A percentile compares a stretch with the other conserved stretches of the same genome.
Conservation (phyloP, 2,888 invertebrate genomes). For the Malachius bipustulatus region DNA sequence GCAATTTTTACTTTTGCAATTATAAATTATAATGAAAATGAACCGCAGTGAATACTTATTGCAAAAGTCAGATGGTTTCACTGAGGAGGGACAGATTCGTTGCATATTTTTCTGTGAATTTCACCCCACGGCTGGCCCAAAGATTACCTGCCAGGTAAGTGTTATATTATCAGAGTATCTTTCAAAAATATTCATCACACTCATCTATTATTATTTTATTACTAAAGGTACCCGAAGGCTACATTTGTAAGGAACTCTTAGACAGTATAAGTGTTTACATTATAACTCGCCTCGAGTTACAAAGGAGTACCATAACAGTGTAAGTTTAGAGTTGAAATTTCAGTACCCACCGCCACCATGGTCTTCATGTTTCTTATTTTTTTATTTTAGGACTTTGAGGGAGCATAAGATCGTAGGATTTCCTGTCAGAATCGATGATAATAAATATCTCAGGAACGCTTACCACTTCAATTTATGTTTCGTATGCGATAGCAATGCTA, state of each 20-base stretch:
- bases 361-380: constrained; percentile 1
- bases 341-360: no score
- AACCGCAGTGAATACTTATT: no score
- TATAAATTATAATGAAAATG: no score
- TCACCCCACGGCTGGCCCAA: constrained; percentile 67
- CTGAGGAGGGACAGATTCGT: constrained; percentile 62
- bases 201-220: constrained; percentile 11
- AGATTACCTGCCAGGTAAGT: constrained; percentile 71
- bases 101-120: constrained; percentile 75
- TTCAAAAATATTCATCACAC: not conserved
- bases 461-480: constrained; percentile 92
- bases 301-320: constrained; percentile 83
- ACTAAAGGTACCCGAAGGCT: constrained; percentile 74
- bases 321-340: constrained; percentile 40
- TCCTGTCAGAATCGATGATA: constrained; percentile 79
- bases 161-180: not conserved
- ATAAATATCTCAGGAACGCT: constrained; percentile 86
- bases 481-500: constrained; percentile 80
- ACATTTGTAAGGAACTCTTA: constrained; percentile 84
- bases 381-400: constrained; percentile 45
- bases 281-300: constrained; percentile 87
- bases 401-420: constrained; percentile 87
- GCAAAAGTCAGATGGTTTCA: constrained; percentile 42
- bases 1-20: no score
- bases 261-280: constrained; percentile 90